These are phyloP conservation scores for Acrocephalus scirpaceus DNA, from an alignment of 2,797 vertebrate species.

Conservation along the genomic window DNA sequence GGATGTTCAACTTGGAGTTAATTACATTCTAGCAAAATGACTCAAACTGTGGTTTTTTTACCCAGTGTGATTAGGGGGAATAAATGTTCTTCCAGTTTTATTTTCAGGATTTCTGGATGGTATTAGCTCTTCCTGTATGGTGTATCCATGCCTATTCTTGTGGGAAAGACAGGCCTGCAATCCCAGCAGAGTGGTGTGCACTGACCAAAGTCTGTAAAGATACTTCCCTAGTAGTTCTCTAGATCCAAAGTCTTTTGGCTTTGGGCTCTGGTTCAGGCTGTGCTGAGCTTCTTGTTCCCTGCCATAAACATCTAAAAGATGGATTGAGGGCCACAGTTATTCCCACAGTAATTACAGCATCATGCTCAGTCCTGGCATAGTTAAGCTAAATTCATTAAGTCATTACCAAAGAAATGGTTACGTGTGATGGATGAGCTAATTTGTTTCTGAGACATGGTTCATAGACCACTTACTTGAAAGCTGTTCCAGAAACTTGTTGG, in stretches of 20 bases:
- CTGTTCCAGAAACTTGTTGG: conserved; percentile 28
- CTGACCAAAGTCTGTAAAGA: not conserved
- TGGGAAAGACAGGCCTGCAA: not conserved
- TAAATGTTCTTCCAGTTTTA: not conserved
- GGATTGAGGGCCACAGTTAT: not conserved
- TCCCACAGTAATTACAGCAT: conserved; percentile 30
- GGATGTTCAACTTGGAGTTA: not conserved
- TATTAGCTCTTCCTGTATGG: not conserved
- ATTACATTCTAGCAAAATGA: not conserved
- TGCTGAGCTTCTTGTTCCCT: conserved; percentile 9
- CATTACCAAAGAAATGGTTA: conserved; percentile 5
- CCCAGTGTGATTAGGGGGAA: not conserved
- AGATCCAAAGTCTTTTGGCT: not conserved
- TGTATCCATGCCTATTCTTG: not conserved
- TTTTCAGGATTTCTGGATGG: not conserved
- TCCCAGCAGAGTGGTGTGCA: not conserved
- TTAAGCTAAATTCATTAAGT: conserved; percentile 39
- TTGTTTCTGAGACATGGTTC: conserved; percentile 28
- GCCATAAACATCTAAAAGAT: conserved; percentile 21
- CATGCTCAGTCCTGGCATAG: not conserved
- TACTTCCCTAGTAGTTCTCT: not conserved
- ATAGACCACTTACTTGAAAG: conserved; percentile 28
- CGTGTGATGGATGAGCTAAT: not conserved
- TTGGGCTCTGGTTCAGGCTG: not conserved
- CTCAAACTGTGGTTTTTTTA: not conserved